Conservation (phyloP, 2,888 invertebrate species). For the Drosophila cracens region DNA sequence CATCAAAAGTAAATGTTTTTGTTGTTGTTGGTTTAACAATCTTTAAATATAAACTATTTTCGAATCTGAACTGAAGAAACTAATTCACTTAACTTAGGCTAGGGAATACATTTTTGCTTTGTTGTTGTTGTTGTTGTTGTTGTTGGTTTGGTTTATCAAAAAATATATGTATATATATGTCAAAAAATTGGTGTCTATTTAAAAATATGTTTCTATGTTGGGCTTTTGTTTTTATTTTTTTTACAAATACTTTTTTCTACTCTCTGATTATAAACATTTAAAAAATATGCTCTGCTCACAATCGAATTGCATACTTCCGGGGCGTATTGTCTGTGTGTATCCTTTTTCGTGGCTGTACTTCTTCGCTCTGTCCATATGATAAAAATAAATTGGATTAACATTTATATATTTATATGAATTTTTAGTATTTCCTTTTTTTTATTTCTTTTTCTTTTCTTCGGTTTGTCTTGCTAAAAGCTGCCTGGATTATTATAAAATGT, state of each 20-base stretch:
- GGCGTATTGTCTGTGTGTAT: slow-evolving; percentile 73
- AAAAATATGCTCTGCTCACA: slow-evolving; percentile 78
- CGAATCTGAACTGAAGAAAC: slow-evolving; percentile 12
- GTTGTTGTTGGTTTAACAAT: slow-evolving; percentile 21
- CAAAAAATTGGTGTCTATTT: slow-evolving; percentile 63
- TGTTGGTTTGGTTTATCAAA: slow-evolving; percentile 60
- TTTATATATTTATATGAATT: slow-evolving; percentile 8
- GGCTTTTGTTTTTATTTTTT: slow-evolving; percentile 24
- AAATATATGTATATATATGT: slow-evolving; percentile 64
- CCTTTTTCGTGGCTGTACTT: slow-evolving; percentile 36
- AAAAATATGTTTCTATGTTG: slow-evolving; percentile 46
- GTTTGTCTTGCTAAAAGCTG: slow-evolving; percentile 54
- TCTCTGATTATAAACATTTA: slow-evolving; percentile 69
- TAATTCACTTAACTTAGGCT: slow-evolving; percentile 64
- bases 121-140: slow-evolving; percentile 18
- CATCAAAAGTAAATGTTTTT: slow-evolving; percentile 60
- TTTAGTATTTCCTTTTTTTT: not conserved
- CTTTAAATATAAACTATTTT: slow-evolving; percentile 22
- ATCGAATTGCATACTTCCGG: slow-evolving; percentile 75
- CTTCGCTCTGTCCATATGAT: slow-evolving; percentile 30
- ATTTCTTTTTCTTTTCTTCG: slow-evolving; percentile 4
- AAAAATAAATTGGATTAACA: slow-evolving; percentile 46
- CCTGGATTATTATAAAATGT: slow-evolving; percentile 53
- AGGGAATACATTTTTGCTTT: slow-evolving; percentile 57
- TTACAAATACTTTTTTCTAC: slow-evolving; percentile 63